Evolutionary conservation across 1,140 invertebrate genomes (phyloP), one percentile per base, ranked within the genome.

Genomic region (Philopotamus ludificatus): DNA sequence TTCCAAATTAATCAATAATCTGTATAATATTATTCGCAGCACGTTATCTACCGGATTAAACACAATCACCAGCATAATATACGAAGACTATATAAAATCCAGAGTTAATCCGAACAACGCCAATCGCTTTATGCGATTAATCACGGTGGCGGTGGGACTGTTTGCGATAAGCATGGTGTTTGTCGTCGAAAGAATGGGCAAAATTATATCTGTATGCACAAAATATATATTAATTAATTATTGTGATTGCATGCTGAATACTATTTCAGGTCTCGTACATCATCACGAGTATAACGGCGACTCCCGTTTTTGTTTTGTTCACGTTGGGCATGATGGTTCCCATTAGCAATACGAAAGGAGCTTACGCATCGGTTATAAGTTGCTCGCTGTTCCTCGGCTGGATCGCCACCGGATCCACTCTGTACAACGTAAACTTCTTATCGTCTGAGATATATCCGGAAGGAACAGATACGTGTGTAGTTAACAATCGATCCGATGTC

Each of bases 321-420:
- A 85, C 85, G 0, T 74, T 93, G 1, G 91, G 90, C 54, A 89
- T 93, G 82, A 77, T 91, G 23, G 79, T 89, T 51, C 90, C 89
- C 0, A 89, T 85, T 83, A 82, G 86, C 9, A 91, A 90, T 77
- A 79, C 79, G 1, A 83, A 83, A 70, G 86, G 82, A 44, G 82
- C 81, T 16, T 70, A 81, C 2, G 73, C 71, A 23, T 82, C 82
- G 2, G 78, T 76, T 22, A 70, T 81, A 21, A 60, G 44, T 3
- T 85, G 89, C 49, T 78, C 91, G n/a, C 85, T 91, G 67, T 84
- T 88, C n/a, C n/a, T n/a, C n/a, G n/a, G n/a, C 3, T 94, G 90
- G 90, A 86, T 95, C 18, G 44, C 59, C 9, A 57, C 65, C 8
- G 67, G 67, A 1, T 23, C 49, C 25, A 69, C 1, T n/a, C 20